A percentile compares a stretch with the other conserved stretches of the same genome.
These are phyloP conservation scores for Tragelaphus buxtoni DNA, from an alignment of 2,113 vertebrate genomes.

Conservation along the genomic window DNA sequence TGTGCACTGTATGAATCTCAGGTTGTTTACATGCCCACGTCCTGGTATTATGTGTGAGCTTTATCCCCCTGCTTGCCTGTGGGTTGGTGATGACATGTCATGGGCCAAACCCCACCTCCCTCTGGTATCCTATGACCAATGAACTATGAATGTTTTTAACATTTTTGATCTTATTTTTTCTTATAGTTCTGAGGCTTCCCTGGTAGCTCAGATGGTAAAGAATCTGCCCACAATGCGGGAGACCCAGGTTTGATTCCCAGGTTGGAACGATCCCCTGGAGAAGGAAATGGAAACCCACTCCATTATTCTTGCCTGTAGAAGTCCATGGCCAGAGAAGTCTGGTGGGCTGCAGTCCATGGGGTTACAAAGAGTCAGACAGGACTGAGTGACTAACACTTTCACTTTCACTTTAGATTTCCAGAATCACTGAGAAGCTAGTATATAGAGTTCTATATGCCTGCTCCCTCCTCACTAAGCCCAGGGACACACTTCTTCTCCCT, in stretches of 20 bases:
- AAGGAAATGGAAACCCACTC: not conserved
- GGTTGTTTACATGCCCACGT: not conserved
- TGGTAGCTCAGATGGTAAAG: not conserved
- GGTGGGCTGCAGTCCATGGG: not conserved
- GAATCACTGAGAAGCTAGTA: not conserved
- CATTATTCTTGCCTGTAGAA: not conserved
- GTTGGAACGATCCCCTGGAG: not conserved
- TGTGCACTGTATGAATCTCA: accelerated
- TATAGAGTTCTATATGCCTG: accelerated
- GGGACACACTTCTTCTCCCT: not conserved
- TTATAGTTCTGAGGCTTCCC: not conserved
- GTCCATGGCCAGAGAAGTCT: not conserved
- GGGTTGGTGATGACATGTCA: accelerated
- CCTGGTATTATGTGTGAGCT: not conserved
- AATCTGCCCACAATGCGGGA: not conserved
- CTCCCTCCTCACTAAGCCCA: accelerated
- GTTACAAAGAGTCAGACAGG: not conserved
- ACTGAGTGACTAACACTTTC: not conserved
- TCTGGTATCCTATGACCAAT: not conserved
- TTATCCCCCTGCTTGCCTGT: too few species aligned
- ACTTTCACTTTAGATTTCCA: not conserved
- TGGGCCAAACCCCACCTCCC: not conserved
- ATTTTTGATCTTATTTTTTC: not conserved
- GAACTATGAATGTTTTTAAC: not conserved
- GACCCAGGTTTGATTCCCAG: not conserved